Evolutionary conservation across 1,140 invertebrate species (phyloP).

Genomic region (Parapsyche elsis): DNA sequence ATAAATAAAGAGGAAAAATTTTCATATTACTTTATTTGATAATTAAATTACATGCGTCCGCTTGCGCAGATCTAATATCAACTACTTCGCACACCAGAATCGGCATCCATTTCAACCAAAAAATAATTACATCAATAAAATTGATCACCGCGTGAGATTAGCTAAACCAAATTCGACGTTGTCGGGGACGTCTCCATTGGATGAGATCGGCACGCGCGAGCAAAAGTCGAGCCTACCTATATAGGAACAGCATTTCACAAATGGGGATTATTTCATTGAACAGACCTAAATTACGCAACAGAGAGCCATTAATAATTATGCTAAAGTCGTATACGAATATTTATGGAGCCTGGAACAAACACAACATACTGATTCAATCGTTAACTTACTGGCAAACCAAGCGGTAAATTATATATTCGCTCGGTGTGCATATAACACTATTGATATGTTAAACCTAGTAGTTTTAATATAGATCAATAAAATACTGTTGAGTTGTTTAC

Average conservation of each 20-base stretch:
- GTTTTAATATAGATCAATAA: conserved; percentile 24
- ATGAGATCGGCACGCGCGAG: background rate
- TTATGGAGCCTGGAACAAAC: conserved; percentile 15
- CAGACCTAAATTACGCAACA: conserved; percentile 32
- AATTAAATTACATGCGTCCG: conserved; percentile 34
- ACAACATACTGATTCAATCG: background rate
- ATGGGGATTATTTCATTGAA: conserved; percentile 21
- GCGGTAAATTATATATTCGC: background rate
- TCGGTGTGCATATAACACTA: conserved; percentile 10
- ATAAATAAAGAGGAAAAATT: background rate
- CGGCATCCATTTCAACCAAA: background rate
- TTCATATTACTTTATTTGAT: conserved; percentile 38
- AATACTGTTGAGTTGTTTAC: conserved; percentile 25
- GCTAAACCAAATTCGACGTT: background rate
- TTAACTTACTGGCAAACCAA: background rate
- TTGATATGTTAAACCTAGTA: conserved; percentile 42
- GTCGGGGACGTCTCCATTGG: background rate
- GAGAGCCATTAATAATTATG: conserved; percentile 33
- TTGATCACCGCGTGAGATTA: background rate
- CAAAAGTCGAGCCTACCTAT: conserved; percentile 3
- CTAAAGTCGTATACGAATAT: conserved; percentile 39
- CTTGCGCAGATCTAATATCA: background rate
- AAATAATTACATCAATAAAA: background rate
- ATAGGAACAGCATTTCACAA: conserved; percentile 39
- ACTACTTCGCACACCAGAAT: background rate